Conservation (phyloP, 2,113 vertebrate genomes). For the Dinomys branickii region DNA sequence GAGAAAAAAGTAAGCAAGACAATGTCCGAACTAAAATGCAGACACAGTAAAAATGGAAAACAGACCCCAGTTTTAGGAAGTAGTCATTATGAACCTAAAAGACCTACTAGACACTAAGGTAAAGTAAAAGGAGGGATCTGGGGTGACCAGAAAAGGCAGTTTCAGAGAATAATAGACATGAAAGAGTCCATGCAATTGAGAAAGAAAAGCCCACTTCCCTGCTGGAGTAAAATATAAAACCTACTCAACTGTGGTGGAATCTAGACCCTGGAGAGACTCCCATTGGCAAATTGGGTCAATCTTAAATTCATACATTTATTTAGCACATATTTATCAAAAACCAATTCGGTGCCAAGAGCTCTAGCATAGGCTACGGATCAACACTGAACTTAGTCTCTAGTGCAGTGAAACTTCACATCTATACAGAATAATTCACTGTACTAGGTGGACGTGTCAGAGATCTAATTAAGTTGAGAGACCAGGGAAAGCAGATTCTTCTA, state of each 20-base stretch:
- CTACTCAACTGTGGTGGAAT: not conserved
- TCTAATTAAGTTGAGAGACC: not conserved
- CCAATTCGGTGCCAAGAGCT: not conserved
- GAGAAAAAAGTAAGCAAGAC: too few species aligned
- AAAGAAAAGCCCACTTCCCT: not conserved
- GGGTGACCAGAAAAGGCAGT: not conserved
- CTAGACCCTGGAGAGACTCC: not conserved
- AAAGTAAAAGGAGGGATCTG: not conserved
- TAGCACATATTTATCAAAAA: not conserved
- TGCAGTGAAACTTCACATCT: not conserved
- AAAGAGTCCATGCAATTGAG: not conserved
- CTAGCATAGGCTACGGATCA: not conserved
- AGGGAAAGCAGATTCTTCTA: not conserved
- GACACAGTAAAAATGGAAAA: not conserved
- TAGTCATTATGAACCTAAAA: not conserved
- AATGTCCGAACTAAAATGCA: not conserved
- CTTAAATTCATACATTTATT: not conserved
- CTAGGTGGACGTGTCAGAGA: rapidly evolving
- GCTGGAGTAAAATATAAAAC: not conserved
- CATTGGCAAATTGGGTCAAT: not conserved
- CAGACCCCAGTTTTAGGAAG: not conserved
- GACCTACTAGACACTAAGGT: not conserved
- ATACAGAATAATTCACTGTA: not conserved
- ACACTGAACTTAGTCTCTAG: not conserved
- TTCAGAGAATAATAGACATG: not conserved